phyloP scores from a whole-genome alignment of 1,140 invertebrate genomes.

The Sarcophaga peregrina region DNA sequence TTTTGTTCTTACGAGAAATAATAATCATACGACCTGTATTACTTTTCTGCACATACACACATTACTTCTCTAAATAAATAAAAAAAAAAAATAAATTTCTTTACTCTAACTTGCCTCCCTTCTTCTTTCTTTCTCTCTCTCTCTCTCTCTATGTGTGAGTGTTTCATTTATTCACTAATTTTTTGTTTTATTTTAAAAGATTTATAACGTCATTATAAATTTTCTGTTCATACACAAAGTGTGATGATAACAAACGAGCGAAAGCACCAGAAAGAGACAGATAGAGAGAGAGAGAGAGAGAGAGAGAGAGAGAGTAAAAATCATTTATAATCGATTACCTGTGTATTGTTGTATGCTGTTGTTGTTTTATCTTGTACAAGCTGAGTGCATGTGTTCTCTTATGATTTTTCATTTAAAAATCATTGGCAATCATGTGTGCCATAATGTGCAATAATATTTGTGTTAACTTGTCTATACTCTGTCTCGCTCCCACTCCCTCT shows the following conservation, averaged over 20 bases:
- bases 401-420: constrained; percentile 5
- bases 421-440: constrained; percentile 19
- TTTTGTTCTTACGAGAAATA: neutral
- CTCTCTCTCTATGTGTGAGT: too few species aligned
- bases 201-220: too few species aligned
- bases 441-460: constrained; percentile 23
- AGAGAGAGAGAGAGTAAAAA: neutral
- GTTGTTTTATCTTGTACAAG: neutral
- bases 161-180: neutral
- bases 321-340: constrained; percentile 19
- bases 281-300: too few species aligned
- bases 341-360: neutral
- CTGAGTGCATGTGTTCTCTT: neutral
- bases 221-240: too few species aligned
- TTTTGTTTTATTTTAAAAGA: too few species aligned
- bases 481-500: neutral
- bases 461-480: neutral
- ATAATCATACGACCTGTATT: constrained; percentile 21
- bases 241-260: too few species aligned
- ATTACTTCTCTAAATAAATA: too few species aligned
- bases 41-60: too few species aligned
- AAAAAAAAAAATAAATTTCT: neutral
- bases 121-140: neutral
- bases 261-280: too few species aligned
- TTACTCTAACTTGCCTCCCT: too few species aligned